Evolutionary conservation across 2,888 invertebrate species (phyloP), one percentile per base, ranked within the genome.

Genomic region (Agonopterix heracliana): DNA sequence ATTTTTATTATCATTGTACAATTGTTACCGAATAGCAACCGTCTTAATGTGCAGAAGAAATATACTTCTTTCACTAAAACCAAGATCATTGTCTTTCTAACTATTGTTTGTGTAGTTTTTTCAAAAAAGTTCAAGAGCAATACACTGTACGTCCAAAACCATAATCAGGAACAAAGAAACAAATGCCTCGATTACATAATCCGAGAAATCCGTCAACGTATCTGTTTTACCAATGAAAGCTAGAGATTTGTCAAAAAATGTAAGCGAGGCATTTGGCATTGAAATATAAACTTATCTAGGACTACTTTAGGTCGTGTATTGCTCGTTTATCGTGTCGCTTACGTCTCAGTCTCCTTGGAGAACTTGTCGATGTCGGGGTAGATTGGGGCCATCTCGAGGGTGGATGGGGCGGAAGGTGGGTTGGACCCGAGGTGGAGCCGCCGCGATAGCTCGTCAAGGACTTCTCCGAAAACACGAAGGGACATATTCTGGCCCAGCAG

Each of bases 401-500:
- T 96, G 48, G 95, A 95, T 0, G 96, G 96, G 2, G 96, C 96
- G 0, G 96, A 95, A 0, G 96, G 96, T 53, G 94, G 93, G 71
- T 94, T 93, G 63, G 93, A 93, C 46, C 93, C 92, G 56, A 92
- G 88, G 63, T 92, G 93, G 48, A 94, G 79, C 55, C 91, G 90
- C 54, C 92, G 90, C 44, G 93, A 92, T n/a, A 95, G 80, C 67
- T 95, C 95, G 59, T 95, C 93, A 64, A 96, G 70, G 55, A 96
- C 92, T 69, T 96, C 95, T 48, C 93, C 93, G 74, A 95, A 96
- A 42, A 94, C 90, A 75, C 94, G 91, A 69, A 95, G 89, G 63
- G 94, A 95, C 90, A 96, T 93, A 77, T 97, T 97, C 80, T 96
- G 96, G 34, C 96, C 95, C 47, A 96, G 88, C 50, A 96, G 86